Percentiles rank a stretch among this genome's conserved stretches.
These are phyloP conservation scores for Argentina silus DNA, from an alignment of 2,797 vertebrate genomes.

Conservation along the genomic window DNA sequence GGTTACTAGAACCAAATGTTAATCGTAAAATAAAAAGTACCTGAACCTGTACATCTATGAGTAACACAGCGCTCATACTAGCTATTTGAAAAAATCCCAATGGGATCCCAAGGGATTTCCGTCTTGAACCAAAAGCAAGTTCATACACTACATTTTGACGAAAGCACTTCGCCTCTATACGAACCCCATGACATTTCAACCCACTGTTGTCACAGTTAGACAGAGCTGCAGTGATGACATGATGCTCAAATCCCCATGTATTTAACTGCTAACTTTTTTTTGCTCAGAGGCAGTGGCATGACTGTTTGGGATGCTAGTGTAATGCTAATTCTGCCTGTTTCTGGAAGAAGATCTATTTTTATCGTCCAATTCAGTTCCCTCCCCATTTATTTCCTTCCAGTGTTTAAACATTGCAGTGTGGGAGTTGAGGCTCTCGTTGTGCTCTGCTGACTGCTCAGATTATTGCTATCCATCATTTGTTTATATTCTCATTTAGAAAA, in stretches of 20 bases:
- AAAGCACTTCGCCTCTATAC: neutral
- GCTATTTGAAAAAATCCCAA: too few relatives aligned
- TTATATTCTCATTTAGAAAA: conserved; percentile 69
- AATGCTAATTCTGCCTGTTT: conserved; percentile 31
- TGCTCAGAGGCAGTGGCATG: neutral
- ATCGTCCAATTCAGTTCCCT: conserved; percentile 25
- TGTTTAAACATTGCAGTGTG: neutral
- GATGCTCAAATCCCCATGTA: neutral
- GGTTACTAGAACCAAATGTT: too few relatives aligned
- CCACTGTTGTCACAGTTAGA: neutral
- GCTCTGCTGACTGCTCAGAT: conserved; percentile 70
- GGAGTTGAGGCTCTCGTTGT: conserved; percentile 41
- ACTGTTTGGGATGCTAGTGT: conserved; percentile 7
- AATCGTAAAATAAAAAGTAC: too few relatives aligned
- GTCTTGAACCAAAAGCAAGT: too few relatives aligned
- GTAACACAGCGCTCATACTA: too few relatives aligned
- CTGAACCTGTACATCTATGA: too few relatives aligned
- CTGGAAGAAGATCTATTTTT: conserved; percentile 37
- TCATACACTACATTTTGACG: too few relatives aligned
- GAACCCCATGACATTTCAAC: neutral
- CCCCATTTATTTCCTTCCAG: neutral
- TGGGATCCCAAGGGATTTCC: too few relatives aligned
- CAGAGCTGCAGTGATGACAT: neutral
- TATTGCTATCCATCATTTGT: conserved; percentile 77
- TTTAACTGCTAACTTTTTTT: neutral